Base-by-base conservation (phyloP, 2,888 invertebrate species). In the Hydraecia micacea region DNA sequence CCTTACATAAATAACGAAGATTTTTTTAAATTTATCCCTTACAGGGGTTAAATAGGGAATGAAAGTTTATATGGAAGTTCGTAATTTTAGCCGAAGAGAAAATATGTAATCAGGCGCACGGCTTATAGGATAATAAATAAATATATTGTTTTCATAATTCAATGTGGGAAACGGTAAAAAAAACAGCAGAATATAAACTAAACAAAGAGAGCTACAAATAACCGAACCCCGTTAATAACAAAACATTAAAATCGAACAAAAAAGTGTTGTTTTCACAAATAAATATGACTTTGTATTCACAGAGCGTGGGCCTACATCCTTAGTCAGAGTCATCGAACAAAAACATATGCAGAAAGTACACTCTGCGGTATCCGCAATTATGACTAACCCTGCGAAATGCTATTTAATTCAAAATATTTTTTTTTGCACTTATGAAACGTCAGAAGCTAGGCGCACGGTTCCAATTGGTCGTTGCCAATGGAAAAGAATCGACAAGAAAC, bases 181-280 rank as follows among this genome's bases (percentile, higher is more conserved):
- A 58, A 32, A 60, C 36, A 49, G 66, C 52, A n/a, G 9, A 68
- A 25, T 36, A 66, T 49, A 9, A 49, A 52, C 25, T 58, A 66
- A 63, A 75, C 58, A 75, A 80, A 72, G 67, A 71, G n/a, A 72
- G 62, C 52, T 18, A 80, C 84, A 77, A 74, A 84, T 74, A 72
- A 74, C 68, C 32, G 36, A 28, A n/a, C 13, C 25, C 32, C 62
- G 74, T 84, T 78, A 69, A 84, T 75, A 84, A 75, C 84, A 4
- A 77, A 81, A 72, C 84, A 84, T 84, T 81, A 73, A 84, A 84
- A 81, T 49, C 55, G 65, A 75, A 85, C 83, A 85, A 83, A 77
- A 84, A 77, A 73, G 73, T 71, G 66, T 77, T 83, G 73, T 77
- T 80, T 80, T 73, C 28, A 67, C 52, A 79, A 86, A 86, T 79